A percentile compares a stretch with the other conserved stretches of the same genome.
Evolutionary conservation across 1,140 invertebrate genomes (phyloP).

Genomic region (Elymnias hypermnestra): DNA sequence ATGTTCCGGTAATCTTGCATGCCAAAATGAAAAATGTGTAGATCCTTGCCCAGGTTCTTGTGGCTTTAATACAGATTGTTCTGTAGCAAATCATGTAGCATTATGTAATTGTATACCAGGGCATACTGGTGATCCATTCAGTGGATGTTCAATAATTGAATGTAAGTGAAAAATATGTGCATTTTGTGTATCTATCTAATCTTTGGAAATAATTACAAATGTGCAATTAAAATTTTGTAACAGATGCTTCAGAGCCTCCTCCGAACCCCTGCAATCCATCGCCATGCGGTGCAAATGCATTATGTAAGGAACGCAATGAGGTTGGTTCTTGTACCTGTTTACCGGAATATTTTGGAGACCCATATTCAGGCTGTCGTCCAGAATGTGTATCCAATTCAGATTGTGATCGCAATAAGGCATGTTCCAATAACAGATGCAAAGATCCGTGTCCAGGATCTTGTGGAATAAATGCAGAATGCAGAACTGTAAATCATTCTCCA

Average conservation of each 20-base stretch:
- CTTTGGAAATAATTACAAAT: too few relatives aligned
- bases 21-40: conserved; percentile 85
- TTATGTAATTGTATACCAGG: conserved; percentile 84
- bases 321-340: conserved; percentile 88
- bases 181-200: background rate
- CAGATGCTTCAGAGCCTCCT: conserved; percentile 53
- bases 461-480: conserved; percentile 87
- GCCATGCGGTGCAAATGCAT: conserved; percentile 91
- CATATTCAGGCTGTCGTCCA: conserved; percentile 89
- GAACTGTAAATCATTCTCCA: conserved; percentile 86
- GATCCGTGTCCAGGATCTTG: conserved; percentile 89
- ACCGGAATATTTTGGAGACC: conserved; percentile 89
- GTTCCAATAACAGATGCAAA: conserved; percentile 88
- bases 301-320: conserved; percentile 88
- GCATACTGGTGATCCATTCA: conserved; percentile 86
- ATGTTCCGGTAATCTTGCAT: conserved; percentile 85
- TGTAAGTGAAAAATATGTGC: conserved; percentile 48
- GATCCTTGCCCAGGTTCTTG: conserved; percentile 90
- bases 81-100: conserved; percentile 85
- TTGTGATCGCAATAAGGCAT: conserved; percentile 85
- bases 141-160: conserved; percentile 76
- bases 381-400: conserved; percentile 91
- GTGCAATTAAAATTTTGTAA: too few relatives aligned
- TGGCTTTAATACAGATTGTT: conserved; percentile 82
- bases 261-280: conserved; percentile 86